These are phyloP conservation scores for Synodontis membranacea DNA, from an alignment of 2,113 vertebrate species.

Conservation along the genomic window DNA sequence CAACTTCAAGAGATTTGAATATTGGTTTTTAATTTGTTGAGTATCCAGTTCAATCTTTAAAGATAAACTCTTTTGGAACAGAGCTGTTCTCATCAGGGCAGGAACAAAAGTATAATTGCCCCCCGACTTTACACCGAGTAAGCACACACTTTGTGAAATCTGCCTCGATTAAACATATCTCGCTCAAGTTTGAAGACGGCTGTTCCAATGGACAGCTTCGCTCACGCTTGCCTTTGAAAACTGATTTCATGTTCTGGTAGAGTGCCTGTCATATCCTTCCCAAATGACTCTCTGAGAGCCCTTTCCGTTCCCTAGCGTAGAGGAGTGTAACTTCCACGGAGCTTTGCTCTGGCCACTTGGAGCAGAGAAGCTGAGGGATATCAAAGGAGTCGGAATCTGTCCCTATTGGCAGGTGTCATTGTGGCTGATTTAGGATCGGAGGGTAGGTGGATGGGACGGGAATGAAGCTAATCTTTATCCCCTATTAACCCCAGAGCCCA, in stretches of 20 bases:
- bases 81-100: slow-evolving; percentile 68
- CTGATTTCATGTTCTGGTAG: slow-evolving; percentile 77
- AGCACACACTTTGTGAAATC: slow-evolving; percentile 63
- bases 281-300: slow-evolving; percentile 67
- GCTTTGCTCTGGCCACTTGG: slow-evolving; percentile 72
- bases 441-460: slow-evolving; percentile 62
- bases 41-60: slow-evolving; percentile 74
- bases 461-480: slow-evolving; percentile 80
- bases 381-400: slow-evolving; percentile 69
- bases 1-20: slow-evolving; percentile 72
- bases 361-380: slow-evolving; percentile 64
- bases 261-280: slow-evolving; percentile 70
- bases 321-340: slow-evolving; percentile 67
- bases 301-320: slow-evolving; percentile 58
- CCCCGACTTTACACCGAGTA: slow-evolving; percentile 58
- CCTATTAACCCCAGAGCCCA: slow-evolving; percentile 76
- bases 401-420: slow-evolving; percentile 72
- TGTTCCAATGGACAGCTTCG: slow-evolving; percentile 62
- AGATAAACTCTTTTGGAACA: slow-evolving; percentile 71
- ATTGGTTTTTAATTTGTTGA: slow-evolving; percentile 71
- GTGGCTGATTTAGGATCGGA: slow-evolving; percentile 70
- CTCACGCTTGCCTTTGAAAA: slow-evolving; percentile 68
- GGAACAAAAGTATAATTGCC: slow-evolving; percentile 65
- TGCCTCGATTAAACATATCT: slow-evolving; percentile 70
- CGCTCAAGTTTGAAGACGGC: slow-evolving; percentile 63